Base-by-base conservation (phyloP, 2,113 vertebrate species). In the Alethe diademata region DNA sequence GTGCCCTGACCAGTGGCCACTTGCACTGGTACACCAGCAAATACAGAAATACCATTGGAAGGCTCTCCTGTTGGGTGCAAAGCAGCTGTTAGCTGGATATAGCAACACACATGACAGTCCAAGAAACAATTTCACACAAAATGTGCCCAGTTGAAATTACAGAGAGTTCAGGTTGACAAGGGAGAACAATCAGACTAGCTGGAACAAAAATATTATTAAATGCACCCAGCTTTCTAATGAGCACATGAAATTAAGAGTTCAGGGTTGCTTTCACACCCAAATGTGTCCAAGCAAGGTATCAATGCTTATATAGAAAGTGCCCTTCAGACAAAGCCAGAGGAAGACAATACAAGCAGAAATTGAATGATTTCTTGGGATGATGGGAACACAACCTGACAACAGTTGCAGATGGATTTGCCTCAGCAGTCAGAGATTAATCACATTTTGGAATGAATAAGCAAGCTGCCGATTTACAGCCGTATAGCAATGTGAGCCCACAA, bases 401-500 rank as follows among this genome's bases (percentile, higher is more conserved):
- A 18, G 29, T 8, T 51, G 24, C 3, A 0, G n/a, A 66, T 28
- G 36, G 50, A 81, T 58, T 50, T 78, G 45, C 61, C 76, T 48
- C 26, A 89, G 74, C 24, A 72, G 23, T 38, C 64, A 70, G 47
- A 95, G 61, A 91, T 91, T 61, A 90, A 90, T 40, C 29, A 20
- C 58, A 47, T 69, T 90, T 87, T 83, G 61, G 36, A 91, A 92
- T 23, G n/a, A 75, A 85, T 51, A 86, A 91, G 25, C 24, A 47
- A 23, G 7, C 38, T 86, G 43, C 26, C 6, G 1, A 60, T 90
- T 90, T 90, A 61, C 16, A 93, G 84, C 79, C 69, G 33, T 19
- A 50, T 2, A 66, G 61, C 67, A 81, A 67, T 5, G 20, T 31
- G 23, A 86, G 23, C 35, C 45, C 61, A 62, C 51, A 94, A 78